A percentile compares a stretch with the other conserved stretches of the same genome.
Conservation (phyloP, 1,140 invertebrate species). For the Zaprionus lachaisei region DNA sequence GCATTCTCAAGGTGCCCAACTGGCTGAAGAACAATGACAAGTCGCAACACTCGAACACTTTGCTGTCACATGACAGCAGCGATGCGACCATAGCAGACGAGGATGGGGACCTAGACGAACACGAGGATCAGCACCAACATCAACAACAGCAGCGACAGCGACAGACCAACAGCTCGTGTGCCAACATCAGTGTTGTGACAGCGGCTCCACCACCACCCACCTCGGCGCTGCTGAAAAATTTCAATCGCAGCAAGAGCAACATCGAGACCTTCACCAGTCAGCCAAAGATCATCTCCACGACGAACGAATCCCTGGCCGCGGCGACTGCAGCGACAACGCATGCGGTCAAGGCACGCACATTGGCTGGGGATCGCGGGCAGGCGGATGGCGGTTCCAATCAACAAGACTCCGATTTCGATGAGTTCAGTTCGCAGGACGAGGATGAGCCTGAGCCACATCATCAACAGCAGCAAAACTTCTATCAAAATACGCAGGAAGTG, state of each 20-base stretch:
- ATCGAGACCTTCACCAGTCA: conserved; percentile 79
- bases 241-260: conserved; percentile 83
- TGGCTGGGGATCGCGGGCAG: conserved; percentile 88
- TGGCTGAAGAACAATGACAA: conserved; percentile 89
- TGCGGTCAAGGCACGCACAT: conserved; percentile 56
- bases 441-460: conserved; percentile 85
- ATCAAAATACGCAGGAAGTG: conserved; percentile 74
- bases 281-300: conserved; percentile 77
- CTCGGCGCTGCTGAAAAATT: conserved; percentile 50
- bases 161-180: conserved; percentile 66
- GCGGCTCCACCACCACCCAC: conserved; percentile 20
- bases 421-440: conserved; percentile 90
- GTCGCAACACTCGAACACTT: conserved; percentile 68
- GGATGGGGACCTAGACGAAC: conserved; percentile 53
- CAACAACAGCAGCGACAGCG: conserved; percentile 34
- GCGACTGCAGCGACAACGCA: conserved; percentile 9
- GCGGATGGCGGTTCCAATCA: conserved; percentile 93
- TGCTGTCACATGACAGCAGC: conserved; percentile 60
- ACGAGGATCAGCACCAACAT: conserved; percentile 37
- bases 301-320: conserved; percentile 51
- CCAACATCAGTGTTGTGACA: conserved; percentile 58
- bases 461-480: conserved; percentile 59
- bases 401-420: conserved; percentile 92
- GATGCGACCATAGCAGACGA: conserved; percentile 79
- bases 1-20: conserved; percentile 93